These are phyloP conservation scores for Nematolebias whitei DNA, from an alignment of 2,113 vertebrate species.

Conservation along the genomic window DNA sequence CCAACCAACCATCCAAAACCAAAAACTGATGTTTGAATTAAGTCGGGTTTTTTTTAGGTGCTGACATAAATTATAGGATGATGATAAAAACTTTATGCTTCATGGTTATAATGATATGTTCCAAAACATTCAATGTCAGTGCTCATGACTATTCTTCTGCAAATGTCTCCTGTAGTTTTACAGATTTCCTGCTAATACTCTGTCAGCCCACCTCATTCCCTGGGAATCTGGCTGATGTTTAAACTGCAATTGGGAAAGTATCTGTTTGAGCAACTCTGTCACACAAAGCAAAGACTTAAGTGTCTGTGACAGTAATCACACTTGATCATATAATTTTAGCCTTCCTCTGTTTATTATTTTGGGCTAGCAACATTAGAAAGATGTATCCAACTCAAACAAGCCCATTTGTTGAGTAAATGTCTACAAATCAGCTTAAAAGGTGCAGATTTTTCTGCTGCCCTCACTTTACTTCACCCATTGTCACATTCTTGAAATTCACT, in stretches of 20 bases:
- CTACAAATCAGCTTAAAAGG: slow-evolving; percentile 16
- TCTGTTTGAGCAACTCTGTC: slow-evolving; percentile 41
- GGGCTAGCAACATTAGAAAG: slow-evolving; percentile 30
- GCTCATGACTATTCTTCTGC: background rate
- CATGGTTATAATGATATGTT: background rate
- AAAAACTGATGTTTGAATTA: background rate
- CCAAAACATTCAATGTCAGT: background rate
- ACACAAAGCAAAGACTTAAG: slow-evolving; percentile 28
- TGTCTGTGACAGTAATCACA: slow-evolving; percentile 48
- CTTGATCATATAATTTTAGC: slow-evolving; percentile 64
- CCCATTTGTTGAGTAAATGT: slow-evolving; percentile 21
- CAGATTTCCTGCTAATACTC: background rate
- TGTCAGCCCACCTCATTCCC: background rate
- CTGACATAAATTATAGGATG: background rate
- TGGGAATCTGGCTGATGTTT: slow-evolving; percentile 35
- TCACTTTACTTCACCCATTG: slow-evolving; percentile 10
- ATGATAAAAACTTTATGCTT: background rate
- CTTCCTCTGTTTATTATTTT: slow-evolving; percentile 45
- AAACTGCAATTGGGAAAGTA: slow-evolving; percentile 48
- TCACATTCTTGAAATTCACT: slow-evolving; percentile 5
- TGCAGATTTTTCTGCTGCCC: background rate
- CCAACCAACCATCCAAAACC: background rate
- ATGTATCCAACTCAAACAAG: slow-evolving; percentile 3
- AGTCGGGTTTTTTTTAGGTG: background rate
- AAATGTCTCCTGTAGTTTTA: background rate